phyloP scores from a whole-genome alignment of 2,888 invertebrate species.

The Steromphala cineraria region DNA sequence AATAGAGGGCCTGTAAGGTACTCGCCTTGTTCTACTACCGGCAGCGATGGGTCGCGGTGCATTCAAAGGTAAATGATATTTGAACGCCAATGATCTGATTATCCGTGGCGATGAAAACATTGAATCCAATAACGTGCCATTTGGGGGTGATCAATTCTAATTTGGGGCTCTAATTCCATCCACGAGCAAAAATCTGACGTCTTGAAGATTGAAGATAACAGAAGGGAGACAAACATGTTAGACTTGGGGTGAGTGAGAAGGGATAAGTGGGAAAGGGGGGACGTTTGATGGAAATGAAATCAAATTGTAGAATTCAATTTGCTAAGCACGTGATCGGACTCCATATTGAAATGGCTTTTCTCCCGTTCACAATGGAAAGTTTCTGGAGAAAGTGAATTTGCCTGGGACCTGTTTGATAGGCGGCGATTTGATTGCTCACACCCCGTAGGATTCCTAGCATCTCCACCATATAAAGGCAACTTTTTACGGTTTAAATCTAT shows the following conservation, averaged over 20 bases:
- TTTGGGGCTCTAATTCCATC: conserved; percentile 45
- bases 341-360: conserved; percentile 15
- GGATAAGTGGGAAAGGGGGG: not conserved
- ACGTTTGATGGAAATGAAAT: conserved; percentile 21
- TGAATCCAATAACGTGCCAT: conserved; percentile 46
- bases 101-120: conserved; percentile 27
- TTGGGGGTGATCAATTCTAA: conserved; percentile 47
- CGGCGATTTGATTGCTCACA: conserved; percentile 4
- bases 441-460: conserved; percentile 9
- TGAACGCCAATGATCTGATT: conserved; percentile 28
- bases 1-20: conserved; percentile 22
- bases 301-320: conserved; percentile 20
- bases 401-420: not conserved
- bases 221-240: conserved; percentile 16
- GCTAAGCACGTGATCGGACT: conserved; percentile 3
- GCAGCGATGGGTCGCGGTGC: conserved; percentile 4
- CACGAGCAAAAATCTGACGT: conserved; percentile 35
- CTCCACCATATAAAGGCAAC: not conserved
- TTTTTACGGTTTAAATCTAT: conserved; percentile 7
- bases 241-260: conserved; percentile 2
- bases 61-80: conserved; percentile 33
- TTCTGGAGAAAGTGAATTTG: not conserved
- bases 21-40: conserved; percentile 16
- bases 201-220: conserved; percentile 22
- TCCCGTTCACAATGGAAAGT: conserved; percentile 4